Percentiles rank a stretch among this genome's conserved stretches.
These are phyloP conservation scores for Zaprionus camerounensis DNA, from an alignment of 1,140 invertebrate species.

Conservation along the genomic window DNA sequence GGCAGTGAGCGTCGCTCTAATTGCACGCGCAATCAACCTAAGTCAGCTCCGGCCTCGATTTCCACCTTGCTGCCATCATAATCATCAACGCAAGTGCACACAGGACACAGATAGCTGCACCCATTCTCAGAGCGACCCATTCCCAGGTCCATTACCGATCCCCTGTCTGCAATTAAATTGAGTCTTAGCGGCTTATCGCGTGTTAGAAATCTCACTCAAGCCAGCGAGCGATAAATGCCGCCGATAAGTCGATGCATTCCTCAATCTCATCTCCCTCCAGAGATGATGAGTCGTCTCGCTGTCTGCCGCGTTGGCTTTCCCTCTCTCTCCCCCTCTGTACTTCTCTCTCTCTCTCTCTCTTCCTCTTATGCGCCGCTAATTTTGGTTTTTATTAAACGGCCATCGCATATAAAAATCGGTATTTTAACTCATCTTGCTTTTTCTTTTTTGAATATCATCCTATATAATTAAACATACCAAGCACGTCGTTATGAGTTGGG, in stretches of 20 bases:
- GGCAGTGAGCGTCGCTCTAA: slow-evolving; percentile 54
- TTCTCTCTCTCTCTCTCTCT: slow-evolving; percentile 26
- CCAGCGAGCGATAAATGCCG: slow-evolving; percentile 55
- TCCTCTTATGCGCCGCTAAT: slow-evolving; percentile 72
- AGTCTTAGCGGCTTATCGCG: slow-evolving; percentile 58
- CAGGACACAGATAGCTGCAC: slow-evolving; percentile 8
- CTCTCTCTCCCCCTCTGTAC: slow-evolving; percentile 25
- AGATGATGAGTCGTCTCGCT: slow-evolving; percentile 61
- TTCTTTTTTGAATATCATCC: slow-evolving; percentile 74
- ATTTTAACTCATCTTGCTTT: slow-evolving; percentile 66
- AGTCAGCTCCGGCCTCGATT: slow-evolving; percentile 25
- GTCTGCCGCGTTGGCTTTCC: slow-evolving; percentile 52
- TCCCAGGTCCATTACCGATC: slow-evolving; percentile 32
- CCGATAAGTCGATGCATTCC: slow-evolving; percentile 55
- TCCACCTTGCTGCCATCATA: slow-evolving; percentile 59
- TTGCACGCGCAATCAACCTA: slow-evolving; percentile 73
- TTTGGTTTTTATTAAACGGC: slow-evolving; percentile 74
- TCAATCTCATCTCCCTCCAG: slow-evolving; percentile 27
- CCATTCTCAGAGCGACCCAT: not conserved
- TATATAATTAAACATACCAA: slow-evolving; percentile 76
- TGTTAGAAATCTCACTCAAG: slow-evolving; percentile 53
- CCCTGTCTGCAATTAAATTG: slow-evolving; percentile 67
- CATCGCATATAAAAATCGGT: slow-evolving; percentile 72
- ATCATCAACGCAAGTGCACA: slow-evolving; percentile 69
- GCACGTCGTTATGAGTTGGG: slow-evolving; percentile 69